These are phyloP conservation scores for Ceraclea dissimilis DNA, from an alignment of 2,888 invertebrate genomes.

Conservation along the genomic window DNA sequence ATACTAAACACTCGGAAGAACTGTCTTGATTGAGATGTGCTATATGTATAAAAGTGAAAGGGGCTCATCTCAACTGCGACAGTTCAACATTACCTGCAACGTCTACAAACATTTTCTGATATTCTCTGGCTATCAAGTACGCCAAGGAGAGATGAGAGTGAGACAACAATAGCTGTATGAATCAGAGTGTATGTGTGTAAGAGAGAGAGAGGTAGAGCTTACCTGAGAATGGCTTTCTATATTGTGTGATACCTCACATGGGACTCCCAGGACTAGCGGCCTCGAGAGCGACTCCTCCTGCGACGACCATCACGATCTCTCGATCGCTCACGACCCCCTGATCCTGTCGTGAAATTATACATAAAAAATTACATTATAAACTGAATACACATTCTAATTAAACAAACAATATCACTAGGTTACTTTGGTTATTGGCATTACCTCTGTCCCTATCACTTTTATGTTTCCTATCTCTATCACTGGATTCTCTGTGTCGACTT, in stretches of 20 bases:
- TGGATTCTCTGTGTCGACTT: constrained; percentile 26
- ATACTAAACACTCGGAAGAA: background rate
- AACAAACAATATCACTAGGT: too few relatives aligned
- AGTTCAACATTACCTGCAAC: background rate
- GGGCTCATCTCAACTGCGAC: background rate
- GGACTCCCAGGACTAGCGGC: constrained; percentile 24
- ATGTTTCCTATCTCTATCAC: constrained; percentile 26
- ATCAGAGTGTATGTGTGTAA: too few relatives aligned
- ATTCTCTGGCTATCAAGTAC: too few relatives aligned
- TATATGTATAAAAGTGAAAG: background rate
- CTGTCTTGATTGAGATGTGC: background rate
- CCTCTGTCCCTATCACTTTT: constrained; percentile 29
- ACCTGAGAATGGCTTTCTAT: constrained; percentile 35
- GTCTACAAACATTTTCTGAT: background rate
- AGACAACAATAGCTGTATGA: too few relatives aligned
- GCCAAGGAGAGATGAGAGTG: too few relatives aligned
- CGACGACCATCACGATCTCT: constrained; percentile 32
- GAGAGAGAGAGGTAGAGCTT: constrained; percentile 31
- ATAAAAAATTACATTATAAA: background rate
- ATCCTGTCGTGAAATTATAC: constrained; percentile 3
- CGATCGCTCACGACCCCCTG: constrained; percentile 34
- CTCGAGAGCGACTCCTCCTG: constrained; percentile 21
- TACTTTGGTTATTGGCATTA: background rate
- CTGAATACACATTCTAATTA: too few relatives aligned
- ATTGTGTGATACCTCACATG: constrained; percentile 50